phyloP scores from a whole-genome alignment of 2,888 invertebrate genomes.

The Didymodactylos carnosus region DNA sequence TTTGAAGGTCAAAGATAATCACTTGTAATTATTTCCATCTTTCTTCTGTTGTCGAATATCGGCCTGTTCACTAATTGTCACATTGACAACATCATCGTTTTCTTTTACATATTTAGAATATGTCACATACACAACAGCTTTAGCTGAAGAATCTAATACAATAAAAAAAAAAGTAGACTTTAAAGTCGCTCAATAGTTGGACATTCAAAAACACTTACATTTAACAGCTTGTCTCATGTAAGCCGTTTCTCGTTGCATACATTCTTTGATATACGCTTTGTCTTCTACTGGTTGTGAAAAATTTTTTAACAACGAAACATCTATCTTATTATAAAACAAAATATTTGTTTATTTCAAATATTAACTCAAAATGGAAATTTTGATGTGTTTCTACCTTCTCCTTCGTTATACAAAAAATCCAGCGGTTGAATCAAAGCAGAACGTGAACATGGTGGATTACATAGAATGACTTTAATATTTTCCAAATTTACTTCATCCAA shows the following conservation, averaged over 20 bases:
- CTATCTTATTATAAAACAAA: background rate
- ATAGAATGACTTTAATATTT: constrained; percentile 11
- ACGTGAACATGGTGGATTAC: constrained; percentile 10
- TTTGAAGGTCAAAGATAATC: too few relatives aligned
- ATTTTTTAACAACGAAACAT: constrained; percentile 8
- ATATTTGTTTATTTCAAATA: background rate
- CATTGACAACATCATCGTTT: constrained; percentile 2
- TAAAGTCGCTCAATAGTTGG: too few relatives aligned
- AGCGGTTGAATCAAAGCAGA: constrained; percentile 13
- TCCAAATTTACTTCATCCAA: constrained; percentile 9
- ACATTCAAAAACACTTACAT: background rate
- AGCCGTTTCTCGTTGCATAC: constrained; percentile 11
- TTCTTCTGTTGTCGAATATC: background rate
- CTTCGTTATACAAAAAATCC: constrained; percentile 12
- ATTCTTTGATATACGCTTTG: constrained; percentile 2
- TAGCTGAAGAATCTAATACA: background rate
- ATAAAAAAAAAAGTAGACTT: background rate
- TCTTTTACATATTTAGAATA: constrained; percentile 5
- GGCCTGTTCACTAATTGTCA: background rate
- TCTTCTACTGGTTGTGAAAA: constrained; percentile 8
- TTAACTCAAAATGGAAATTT: too few relatives aligned
- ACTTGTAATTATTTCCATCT: background rate
- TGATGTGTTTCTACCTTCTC: constrained; percentile 4
- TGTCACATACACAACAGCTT: constrained; percentile 7
- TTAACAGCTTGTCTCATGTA: constrained; percentile 4